phyloP scores from a whole-genome alignment of 2,113 vertebrate genomes.

The Heptranchias perlo region DNA sequence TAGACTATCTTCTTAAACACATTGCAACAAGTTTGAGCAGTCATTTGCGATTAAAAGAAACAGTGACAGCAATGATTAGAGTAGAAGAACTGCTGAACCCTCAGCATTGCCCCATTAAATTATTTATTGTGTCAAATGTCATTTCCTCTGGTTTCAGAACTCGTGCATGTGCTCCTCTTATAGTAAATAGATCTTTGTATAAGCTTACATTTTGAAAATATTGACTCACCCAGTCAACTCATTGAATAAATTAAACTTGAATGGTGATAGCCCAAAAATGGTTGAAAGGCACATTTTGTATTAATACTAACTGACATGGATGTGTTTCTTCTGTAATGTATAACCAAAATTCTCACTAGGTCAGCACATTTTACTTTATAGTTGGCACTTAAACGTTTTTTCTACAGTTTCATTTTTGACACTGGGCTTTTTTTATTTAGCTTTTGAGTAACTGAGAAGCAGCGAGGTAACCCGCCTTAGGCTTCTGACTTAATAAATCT shows the following conservation, averaged over 20 bases:
- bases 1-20: neutral
- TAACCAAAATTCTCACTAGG: neutral
- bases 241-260: neutral
- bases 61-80: neutral
- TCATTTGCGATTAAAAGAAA: neutral
- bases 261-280: neutral
- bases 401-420: neutral
- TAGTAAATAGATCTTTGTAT: neutral
- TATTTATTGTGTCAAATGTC: neutral
- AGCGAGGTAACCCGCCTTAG: neutral
- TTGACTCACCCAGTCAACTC: neutral
- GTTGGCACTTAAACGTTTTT: neutral
- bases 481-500: neutral
- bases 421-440: neutral
- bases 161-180: neutral
- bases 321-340: neutral
- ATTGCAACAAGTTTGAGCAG: neutral
- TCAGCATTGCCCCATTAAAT: neutral
- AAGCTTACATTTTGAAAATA: neutral
- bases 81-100: neutral
- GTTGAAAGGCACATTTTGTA: neutral
- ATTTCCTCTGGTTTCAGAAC: neutral
- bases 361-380: neutral
- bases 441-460: neutral
- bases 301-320: neutral